phyloP scores from a whole-genome alignment of 2,888 invertebrate species.

The Drosophila hamatofila region DNA sequence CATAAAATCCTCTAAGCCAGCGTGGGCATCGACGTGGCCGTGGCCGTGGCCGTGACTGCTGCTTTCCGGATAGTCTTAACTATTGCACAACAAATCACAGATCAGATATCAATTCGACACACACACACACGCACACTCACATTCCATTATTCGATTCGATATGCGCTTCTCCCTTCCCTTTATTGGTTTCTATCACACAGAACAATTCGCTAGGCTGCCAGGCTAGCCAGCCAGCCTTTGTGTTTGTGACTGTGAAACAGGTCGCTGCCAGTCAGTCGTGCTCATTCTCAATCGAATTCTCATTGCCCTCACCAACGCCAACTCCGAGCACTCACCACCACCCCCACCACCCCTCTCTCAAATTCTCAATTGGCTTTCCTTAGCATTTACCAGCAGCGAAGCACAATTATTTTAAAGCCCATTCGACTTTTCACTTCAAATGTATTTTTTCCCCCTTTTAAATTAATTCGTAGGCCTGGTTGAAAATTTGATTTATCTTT shows the following conservation, averaged over 20 bases:
- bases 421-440: conserved; percentile 5
- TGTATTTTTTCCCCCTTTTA: background rate
- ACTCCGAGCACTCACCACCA: background rate
- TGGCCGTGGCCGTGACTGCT: background rate
- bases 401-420: conserved; percentile 12
- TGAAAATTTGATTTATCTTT: conserved; percentile 5
- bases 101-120: conserved; percentile 6
- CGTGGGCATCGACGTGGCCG: background rate
- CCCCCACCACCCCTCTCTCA: background rate
- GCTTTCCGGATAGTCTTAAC: conserved; percentile 27
- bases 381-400: conserved; percentile 1
- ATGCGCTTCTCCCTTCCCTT: background rate
- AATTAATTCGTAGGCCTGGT: background rate
- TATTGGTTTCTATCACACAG: background rate
- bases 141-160: conserved; percentile 23
- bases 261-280: background rate
- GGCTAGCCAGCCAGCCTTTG: background rate
- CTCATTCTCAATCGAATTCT: background rate
- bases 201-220: too few relatives aligned
- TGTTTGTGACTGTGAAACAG: conserved; percentile 9
- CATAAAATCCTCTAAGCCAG: conserved; percentile 61
- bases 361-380: conserved; percentile 9
- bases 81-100: conserved; percentile 23
- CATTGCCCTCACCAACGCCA: conserved; percentile 11
- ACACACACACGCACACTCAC: conserved; percentile 3